Evolutionary conservation across 2,888 invertebrate genomes (phyloP).

Genomic region (Rutpela maculata): DNA sequence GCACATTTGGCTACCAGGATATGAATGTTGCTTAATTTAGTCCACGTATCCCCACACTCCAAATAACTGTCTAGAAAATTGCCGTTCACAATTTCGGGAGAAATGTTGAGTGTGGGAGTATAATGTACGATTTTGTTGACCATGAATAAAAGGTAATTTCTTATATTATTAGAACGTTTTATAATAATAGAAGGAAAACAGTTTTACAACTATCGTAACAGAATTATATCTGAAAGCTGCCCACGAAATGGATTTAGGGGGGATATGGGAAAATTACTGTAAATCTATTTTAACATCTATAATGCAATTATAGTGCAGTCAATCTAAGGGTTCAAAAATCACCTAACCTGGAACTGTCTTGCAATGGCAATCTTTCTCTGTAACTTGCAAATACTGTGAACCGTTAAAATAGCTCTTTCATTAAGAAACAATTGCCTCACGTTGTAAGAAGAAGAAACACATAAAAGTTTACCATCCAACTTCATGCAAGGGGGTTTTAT

Average conservation of each 20-base stretch:
- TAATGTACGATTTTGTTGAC: slow-evolving; percentile 48
- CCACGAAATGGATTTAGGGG: background rate
- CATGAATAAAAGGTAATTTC: slow-evolving; percentile 45
- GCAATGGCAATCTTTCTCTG: too few species aligned
- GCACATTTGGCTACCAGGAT: slow-evolving; percentile 24
- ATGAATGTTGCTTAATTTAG: slow-evolving; percentile 28
- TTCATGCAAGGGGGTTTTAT: too few species aligned
- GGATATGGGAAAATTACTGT: background rate
- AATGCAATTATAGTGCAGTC: too few species aligned
- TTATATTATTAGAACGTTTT: slow-evolving; percentile 39
- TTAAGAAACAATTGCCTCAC: too few species aligned
- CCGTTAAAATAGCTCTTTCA: too few species aligned
- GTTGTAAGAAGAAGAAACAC: too few species aligned
- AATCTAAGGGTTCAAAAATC: too few species aligned
- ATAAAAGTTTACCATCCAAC: too few species aligned
- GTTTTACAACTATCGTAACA: slow-evolving; percentile 25
- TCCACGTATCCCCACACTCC: slow-evolving; percentile 18
- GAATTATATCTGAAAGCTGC: slow-evolving; percentile 1
- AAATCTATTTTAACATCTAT: too few species aligned
- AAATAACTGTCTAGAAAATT: slow-evolving; percentile 35
- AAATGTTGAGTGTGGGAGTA: slow-evolving; percentile 40
- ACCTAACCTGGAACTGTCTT: too few species aligned
- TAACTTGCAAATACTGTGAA: too few species aligned
- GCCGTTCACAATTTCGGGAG: slow-evolving; percentile 33
- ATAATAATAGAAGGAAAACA: slow-evolving; percentile 35